Conservation (phyloP, 2,888 invertebrate genomes). For the Entomobrya proxima region DNA sequence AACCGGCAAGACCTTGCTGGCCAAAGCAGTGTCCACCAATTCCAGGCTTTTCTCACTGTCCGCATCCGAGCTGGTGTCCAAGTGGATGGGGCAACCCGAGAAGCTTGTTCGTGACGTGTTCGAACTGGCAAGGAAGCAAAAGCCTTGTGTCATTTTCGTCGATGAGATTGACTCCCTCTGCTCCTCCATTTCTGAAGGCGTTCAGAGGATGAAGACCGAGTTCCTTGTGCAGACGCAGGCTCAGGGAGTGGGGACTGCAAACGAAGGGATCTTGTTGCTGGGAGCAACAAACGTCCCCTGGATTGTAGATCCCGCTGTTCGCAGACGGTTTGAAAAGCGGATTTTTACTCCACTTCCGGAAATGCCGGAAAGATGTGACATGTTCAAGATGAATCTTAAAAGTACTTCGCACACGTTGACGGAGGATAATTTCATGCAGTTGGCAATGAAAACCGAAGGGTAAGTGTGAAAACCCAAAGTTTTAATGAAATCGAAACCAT, state of each 20-base stretch:
- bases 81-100: slow-evolving; percentile 99
- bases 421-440: slow-evolving; percentile 89
- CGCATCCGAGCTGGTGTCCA: slow-evolving; percentile 98
- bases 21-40: slow-evolving; percentile 99
- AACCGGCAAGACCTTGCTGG: slow-evolving; percentile 99
- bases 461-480: slow-evolving; percentile 77
- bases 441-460: slow-evolving; percentile 92
- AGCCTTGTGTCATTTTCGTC: slow-evolving; percentile 99
- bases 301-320: slow-evolving; percentile 95
- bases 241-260: slow-evolving; percentile 96
- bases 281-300: slow-evolving; percentile 95
- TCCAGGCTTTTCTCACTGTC: slow-evolving; percentile 99
- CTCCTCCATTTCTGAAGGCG: slow-evolving; percentile 98
- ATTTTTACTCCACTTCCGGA: slow-evolving; percentile 99
- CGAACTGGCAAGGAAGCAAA: slow-evolving; percentile 94
- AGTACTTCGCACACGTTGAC: slow-evolving; percentile 89
- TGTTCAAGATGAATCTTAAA: slow-evolving; percentile 98
- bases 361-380: slow-evolving; percentile 90
- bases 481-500: background rate
- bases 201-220: slow-evolving; percentile 98
- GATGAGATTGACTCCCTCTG: slow-evolving; percentile 99
- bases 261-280: slow-evolving; percentile 94
- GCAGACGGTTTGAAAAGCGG: slow-evolving; percentile 98
- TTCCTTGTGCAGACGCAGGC: slow-evolving; percentile 99
- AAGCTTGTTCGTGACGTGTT: slow-evolving; percentile 96